phyloP scores from a whole-genome alignment of 2,888 invertebrate genomes.

The Ctena decussata region DNA sequence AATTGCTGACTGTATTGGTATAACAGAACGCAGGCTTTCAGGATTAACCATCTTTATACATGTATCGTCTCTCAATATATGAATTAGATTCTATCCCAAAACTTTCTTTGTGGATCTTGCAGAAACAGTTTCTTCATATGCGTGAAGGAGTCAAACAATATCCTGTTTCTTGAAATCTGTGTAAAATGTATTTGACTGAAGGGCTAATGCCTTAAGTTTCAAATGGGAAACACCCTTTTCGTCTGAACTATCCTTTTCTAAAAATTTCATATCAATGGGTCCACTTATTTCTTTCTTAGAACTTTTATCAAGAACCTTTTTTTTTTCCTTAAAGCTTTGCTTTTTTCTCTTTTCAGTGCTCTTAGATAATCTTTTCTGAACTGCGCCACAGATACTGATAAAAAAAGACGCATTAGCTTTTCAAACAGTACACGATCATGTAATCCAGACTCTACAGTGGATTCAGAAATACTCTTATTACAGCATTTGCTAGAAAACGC shows the following conservation, averaged over 20 bases:
- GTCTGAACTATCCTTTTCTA: slow-evolving; percentile 19
- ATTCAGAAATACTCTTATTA: neutral
- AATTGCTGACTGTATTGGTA: too few species aligned
- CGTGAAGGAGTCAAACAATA: neutral
- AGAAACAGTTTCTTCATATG: neutral
- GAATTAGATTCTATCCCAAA: neutral
- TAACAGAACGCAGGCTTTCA: neutral
- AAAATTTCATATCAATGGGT: slow-evolving; percentile 27
- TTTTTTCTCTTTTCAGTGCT: slow-evolving; percentile 33
- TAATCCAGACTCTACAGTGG: neutral
- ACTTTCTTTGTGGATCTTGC: neutral
- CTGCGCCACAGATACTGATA: slow-evolving; percentile 17
- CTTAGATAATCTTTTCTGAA: slow-evolving; percentile 35
- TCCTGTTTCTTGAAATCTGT: neutral
- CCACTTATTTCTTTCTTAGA: neutral
- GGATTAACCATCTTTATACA: neutral
- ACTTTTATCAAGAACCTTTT: slow-evolving; percentile 37
- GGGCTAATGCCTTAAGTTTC: slow-evolving; percentile 7
- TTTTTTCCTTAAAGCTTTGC: slow-evolving; percentile 32
- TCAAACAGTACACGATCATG: neutral
- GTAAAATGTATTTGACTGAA: neutral
- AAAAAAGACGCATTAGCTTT: slow-evolving; percentile 8
- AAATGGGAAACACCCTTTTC: slow-evolving; percentile 15
- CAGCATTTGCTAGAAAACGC: neutral
- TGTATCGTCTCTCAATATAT: neutral